phyloP scores from a whole-genome alignment of 2,797 vertebrate species.

The Graptemys geographica region DNA sequence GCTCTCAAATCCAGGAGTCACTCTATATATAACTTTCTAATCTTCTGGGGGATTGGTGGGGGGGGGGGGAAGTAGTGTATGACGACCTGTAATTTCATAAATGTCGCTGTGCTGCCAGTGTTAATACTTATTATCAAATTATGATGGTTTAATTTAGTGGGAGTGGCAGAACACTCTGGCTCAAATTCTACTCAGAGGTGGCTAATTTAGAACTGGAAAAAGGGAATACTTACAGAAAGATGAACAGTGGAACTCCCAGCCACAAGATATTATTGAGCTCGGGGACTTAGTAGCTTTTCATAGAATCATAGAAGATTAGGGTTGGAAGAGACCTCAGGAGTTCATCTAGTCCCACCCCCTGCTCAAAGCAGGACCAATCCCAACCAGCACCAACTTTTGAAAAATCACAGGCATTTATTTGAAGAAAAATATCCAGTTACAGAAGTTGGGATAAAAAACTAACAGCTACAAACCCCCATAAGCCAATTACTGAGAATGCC shows the following conservation, averaged over 20 bases:
- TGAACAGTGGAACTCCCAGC: fast-evolving
- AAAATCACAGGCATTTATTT: not conserved
- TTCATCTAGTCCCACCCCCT: too few relatives aligned
- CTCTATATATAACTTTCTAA: not conserved
- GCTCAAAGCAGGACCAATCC: too few relatives aligned
- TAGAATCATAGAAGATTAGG: too few relatives aligned
- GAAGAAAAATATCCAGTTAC: fast-evolving
- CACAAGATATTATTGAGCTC: not conserved
- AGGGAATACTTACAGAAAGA: not conserved
- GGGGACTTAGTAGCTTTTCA: not conserved
- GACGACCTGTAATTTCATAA: not conserved
- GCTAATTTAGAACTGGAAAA: not conserved
- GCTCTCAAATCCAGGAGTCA: not conserved
- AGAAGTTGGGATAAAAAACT: not conserved
- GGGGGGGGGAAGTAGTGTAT: not conserved
- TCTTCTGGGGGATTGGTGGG: not conserved
- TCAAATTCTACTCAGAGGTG: not conserved
- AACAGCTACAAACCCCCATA: not conserved
- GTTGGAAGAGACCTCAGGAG: too few relatives aligned
- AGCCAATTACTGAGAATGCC: not conserved
- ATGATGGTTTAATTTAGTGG: not conserved
- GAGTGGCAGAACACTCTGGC: not conserved
- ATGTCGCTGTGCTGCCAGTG: fast-evolving
- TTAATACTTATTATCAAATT: not conserved
- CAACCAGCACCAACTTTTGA: not conserved